Base-by-base conservation (phyloP, 2,113 vertebrate species). In the Carettochelys insculpta region DNA sequence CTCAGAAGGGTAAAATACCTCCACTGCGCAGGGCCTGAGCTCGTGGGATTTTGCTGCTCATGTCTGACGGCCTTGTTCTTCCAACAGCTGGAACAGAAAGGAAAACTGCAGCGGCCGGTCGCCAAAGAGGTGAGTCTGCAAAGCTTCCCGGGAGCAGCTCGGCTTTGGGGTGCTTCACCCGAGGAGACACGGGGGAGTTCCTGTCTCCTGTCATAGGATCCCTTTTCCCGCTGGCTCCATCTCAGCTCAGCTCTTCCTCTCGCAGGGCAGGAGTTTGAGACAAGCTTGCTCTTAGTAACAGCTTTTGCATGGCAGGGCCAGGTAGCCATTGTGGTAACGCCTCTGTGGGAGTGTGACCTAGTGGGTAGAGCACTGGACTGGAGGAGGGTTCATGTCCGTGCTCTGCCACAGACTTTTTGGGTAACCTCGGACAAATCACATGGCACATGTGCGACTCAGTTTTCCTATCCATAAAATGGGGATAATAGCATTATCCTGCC, bases 61-160 rank as follows among this genome's bases (percentile, higher is more conserved):
- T 0, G 20, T 52, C 52, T 93, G 13, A 25, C 38, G 73, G 54
- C n/a, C 29, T 83, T 5, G 25, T 34, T 2, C 27, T 22, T 92
- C 86, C 58, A 53, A 41, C 96, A 99, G 99, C 97, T 99, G 17
- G 99, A 99, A 94, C 99, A 99, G 95, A 98, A 97, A 95, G 99
- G 99, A 87, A 99, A 97, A 82, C 97, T 99, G 48, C 98, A 99
- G 96, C 98, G 99, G 77, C 97, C 97, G 1, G 97, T 99, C 27
- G 99, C 99, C 88, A 98, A 98, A 96, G 98, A 98, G 77, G 99
- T 99, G 96, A 98, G 98, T 96, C n/a, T 45, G 16, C 8, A 1
- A 22, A 3, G 12, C 29, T 3, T 51, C 11, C 14, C 11, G 14
- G 2, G 38, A 34, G 20, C 12, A 22, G 11, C 34, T 38, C 38